Conservation (phyloP, 2,888 invertebrate genomes). For the Eupithecia subfuscata region DNA sequence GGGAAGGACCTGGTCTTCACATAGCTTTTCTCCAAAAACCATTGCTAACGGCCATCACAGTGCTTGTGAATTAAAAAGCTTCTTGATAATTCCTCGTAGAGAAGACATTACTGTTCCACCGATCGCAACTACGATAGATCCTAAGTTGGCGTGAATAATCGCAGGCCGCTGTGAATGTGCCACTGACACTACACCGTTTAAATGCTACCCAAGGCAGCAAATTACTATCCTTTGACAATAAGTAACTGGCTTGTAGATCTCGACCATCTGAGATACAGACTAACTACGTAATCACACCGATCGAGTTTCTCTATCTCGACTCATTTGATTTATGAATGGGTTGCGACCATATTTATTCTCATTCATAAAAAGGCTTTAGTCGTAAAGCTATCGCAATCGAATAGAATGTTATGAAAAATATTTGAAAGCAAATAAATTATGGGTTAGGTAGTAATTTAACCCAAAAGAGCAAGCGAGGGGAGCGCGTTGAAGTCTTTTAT, state of each 20-base stretch:
- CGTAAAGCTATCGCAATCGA: constrained; percentile 28
- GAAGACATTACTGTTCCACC: constrained; percentile 19
- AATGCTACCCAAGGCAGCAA: constrained; percentile 46
- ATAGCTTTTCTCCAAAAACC: background rate
- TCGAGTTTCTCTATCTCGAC: constrained; percentile 42
- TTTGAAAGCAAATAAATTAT: constrained; percentile 14
- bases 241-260: constrained; percentile 41
- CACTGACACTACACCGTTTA: constrained; percentile 62
- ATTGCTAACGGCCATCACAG: background rate
- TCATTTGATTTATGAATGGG: constrained; percentile 43
- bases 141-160: constrained; percentile 76
- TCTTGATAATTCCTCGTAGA: constrained; percentile 22
- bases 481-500: constrained; percentile 77
- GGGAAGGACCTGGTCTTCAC: background rate
- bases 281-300: constrained; percentile 46
- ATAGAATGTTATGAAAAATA: constrained; percentile 16
- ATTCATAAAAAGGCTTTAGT: constrained; percentile 23
- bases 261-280: constrained; percentile 44
- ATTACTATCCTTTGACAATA: constrained; percentile 46
- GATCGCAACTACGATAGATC: constrained; percentile 43
- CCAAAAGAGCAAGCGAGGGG: constrained; percentile 35
- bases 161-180: constrained; percentile 62
- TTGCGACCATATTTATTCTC: constrained; percentile 28
- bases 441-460: constrained; percentile 16
- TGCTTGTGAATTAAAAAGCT: background rate